These are phyloP conservation scores for Zoanthus sociatus DNA, from an alignment of 92 coral and sea anemone species.

Conservation along the genomic window DNA sequence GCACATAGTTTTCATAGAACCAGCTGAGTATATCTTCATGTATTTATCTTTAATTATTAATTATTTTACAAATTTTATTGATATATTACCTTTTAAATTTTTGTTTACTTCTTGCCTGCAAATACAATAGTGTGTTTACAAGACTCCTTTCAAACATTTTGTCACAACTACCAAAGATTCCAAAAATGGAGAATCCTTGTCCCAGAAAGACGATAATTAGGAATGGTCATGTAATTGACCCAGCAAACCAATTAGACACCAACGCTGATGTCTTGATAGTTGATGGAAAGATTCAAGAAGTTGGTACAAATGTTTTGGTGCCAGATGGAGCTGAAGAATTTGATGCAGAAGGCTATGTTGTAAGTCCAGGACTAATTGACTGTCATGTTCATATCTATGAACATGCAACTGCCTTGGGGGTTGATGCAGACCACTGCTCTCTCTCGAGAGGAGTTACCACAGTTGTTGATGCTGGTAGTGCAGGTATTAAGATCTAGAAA, in stretches of 20 bases:
- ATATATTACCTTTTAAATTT: too few relatives aligned
- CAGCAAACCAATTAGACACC: constrained; percentile 66
- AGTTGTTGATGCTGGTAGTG: constrained; percentile 95
- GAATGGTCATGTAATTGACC: constrained; percentile 84
- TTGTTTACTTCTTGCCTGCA: background rate
- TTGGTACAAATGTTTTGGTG: constrained; percentile 49
- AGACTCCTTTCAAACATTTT: background rate
- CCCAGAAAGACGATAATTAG: constrained; percentile 59
- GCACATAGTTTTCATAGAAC: too few relatives aligned
- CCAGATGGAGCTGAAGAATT: constrained; percentile 62
- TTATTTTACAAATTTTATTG: too few relatives aligned
- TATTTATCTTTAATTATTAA: too few relatives aligned
- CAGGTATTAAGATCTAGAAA: constrained; percentile 61
- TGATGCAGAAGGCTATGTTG: constrained; percentile 80
- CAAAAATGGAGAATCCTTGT: background rate
- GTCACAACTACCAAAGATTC: background rate
- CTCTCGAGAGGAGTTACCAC: constrained; percentile 91
- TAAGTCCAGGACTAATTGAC: constrained; percentile 90
- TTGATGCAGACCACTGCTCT: constrained; percentile 73
- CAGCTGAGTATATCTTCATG: too few relatives aligned
- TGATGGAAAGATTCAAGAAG: constrained; percentile 58
- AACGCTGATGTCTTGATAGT: constrained; percentile 71
- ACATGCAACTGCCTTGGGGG: constrained; percentile 82
- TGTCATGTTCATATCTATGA: constrained; percentile 84
- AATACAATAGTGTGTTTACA: background rate